phyloP scores from a whole-genome alignment of 2,888 invertebrate species.

The Drosophila atroscutellata region DNA sequence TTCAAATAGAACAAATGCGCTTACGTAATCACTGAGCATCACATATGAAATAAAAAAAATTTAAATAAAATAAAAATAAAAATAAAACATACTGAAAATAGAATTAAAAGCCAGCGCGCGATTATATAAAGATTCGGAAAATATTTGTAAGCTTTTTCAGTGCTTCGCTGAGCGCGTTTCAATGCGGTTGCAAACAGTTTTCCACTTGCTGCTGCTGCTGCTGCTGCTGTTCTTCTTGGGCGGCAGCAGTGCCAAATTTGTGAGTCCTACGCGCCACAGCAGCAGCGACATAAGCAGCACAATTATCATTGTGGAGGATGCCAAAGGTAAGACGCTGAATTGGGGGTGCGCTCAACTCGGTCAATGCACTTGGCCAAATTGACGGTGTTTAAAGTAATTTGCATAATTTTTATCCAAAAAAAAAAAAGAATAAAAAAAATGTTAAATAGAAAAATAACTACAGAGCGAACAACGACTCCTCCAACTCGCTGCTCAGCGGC shows the following conservation, averaged over 20 bases:
- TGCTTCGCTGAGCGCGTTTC: conserved; percentile 46
- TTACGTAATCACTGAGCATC: conserved; percentile 77
- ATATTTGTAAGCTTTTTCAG: conserved; percentile 29
- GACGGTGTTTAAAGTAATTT: conserved; percentile 66
- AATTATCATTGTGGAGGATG: conserved; percentile 85
- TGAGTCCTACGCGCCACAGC: conserved; percentile 69
- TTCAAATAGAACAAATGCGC: conserved; percentile 59
- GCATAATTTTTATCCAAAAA: conserved; percentile 62
- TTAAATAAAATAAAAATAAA: background rate
- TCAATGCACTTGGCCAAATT: conserved; percentile 64
- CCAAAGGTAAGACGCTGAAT: conserved; percentile 82
- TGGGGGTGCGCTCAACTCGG: conserved; percentile 41
- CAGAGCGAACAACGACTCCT: conserved; percentile 14
- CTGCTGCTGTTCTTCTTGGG: conserved; percentile 23
- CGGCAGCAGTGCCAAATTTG: conserved; percentile 60
- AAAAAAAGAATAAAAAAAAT: background rate
- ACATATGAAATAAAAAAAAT: conserved; percentile 2
- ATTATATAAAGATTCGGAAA: conserved; percentile 33
- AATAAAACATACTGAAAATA: conserved; percentile 6
- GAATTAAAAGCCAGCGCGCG: conserved; percentile 26
- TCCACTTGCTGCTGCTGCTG: conserved; percentile 12
- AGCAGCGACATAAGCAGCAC: conserved; percentile 79
- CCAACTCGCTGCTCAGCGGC: conserved; percentile 12
- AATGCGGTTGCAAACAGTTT: conserved; percentile 45
- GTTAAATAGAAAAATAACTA: background rate